Evolutionary conservation across 1,140 invertebrate species (phyloP).

Genomic region (Coenobita brevimanus): DNA sequence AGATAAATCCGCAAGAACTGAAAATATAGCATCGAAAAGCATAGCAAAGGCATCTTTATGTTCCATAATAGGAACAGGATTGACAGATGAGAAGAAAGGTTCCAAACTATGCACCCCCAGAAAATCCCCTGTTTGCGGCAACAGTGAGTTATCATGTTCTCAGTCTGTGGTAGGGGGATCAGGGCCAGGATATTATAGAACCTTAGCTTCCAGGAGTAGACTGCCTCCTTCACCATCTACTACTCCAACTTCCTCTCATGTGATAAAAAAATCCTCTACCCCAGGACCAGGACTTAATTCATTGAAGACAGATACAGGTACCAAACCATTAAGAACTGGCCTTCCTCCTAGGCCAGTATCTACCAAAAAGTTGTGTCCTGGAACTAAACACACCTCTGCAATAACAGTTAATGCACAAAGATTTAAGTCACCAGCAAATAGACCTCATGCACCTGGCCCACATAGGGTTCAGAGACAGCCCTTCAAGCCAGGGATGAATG

Average conservation of each 20-base stretch:
- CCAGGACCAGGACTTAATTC: neutral
- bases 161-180: neutral
- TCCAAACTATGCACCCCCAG: no score
- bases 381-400: neutral
- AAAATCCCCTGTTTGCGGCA: no score
- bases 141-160: neutral
- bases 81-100: no score
- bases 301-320: neutral
- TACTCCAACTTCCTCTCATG: neutral
- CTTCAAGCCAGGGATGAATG: neutral
- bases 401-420: neutral
- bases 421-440: neutral
- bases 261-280: neutral
- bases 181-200: neutral
- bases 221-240: neutral
- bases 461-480: neutral
- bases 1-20: no score
- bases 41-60: no score
- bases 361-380: neutral
- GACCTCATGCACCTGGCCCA: neutral
- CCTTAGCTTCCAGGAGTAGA: neutral
- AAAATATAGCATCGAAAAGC: no score
- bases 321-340: neutral
- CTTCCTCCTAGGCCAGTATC: conserved; percentile 22
- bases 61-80: no score